Conservation (phyloP, 2,113 vertebrate species). For the Clarias magur region DNA sequence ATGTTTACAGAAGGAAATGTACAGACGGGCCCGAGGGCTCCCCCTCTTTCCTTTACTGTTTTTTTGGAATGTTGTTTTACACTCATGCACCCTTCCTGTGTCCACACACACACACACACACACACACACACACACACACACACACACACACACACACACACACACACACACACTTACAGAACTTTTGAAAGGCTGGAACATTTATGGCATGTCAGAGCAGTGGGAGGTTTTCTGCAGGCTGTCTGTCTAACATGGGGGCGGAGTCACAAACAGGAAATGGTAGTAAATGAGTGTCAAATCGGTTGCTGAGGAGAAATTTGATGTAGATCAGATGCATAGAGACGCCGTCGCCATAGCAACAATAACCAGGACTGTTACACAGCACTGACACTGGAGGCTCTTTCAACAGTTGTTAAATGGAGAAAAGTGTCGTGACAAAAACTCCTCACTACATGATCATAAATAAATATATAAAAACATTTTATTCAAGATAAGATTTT, state of each 20-base stretch:
- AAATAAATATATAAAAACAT: too few species aligned
- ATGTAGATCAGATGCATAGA: neutral
- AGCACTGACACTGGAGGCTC: neutral
- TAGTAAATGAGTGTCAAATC: neutral
- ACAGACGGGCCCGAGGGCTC: conserved; percentile 20
- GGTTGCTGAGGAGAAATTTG: neutral
- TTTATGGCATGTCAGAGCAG: conserved; percentile 2
- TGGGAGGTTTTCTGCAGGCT: neutral
- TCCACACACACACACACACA: conserved; percentile 1
- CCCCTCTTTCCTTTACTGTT: conserved; percentile 28
- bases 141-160: neutral
- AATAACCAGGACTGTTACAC: neutral
- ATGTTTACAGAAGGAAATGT: conserved; percentile 48
- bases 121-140: neutral
- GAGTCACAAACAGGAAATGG: neutral
- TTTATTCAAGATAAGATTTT: too few species aligned
- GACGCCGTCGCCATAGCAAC: neutral
- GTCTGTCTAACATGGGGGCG: neutral
- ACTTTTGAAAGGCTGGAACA: neutral
- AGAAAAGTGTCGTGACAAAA: too few species aligned
- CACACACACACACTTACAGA: neutral
- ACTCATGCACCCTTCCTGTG: conserved; percentile 44
- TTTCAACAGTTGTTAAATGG: neutral
- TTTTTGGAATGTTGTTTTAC: conserved; percentile 47
- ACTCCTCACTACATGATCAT: neutral